phyloP scores from a whole-genome alignment of 2,888 invertebrate species.

The Scaptomyza polygonia region DNA sequence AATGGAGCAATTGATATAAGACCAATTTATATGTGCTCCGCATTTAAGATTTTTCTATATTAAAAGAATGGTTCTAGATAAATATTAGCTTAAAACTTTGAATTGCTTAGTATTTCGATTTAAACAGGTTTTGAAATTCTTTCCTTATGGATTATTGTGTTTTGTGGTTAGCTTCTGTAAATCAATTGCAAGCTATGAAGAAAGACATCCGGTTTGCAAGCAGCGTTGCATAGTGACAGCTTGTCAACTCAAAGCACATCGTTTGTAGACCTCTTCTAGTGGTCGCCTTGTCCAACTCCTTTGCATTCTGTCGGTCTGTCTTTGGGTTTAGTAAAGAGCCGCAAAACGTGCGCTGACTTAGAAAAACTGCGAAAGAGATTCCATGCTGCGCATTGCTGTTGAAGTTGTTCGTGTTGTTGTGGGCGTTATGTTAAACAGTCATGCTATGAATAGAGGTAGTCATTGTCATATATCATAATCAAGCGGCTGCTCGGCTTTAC shows the following conservation, averaged over 20 bases:
- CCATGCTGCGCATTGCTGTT: constrained; percentile 32
- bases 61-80: not conserved
- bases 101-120: not conserved
- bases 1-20: not conserved
- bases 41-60: not conserved
- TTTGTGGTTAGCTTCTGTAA: constrained; percentile 44
- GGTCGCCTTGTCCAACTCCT: constrained; percentile 43
- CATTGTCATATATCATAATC: constrained; percentile 73
- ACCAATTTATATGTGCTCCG: too few species aligned
- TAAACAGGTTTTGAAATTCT: not conserved
- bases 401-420: constrained; percentile 25
- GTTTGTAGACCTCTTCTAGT: constrained; percentile 41
- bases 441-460: constrained; percentile 26
- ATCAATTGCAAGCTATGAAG: constrained; percentile 23
- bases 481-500: constrained; percentile 53
- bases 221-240: constrained; percentile 54
- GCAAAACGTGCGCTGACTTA: constrained; percentile 73
- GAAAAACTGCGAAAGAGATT: constrained; percentile 74
- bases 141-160: constrained; percentile 22
- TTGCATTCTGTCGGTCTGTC: constrained; percentile 32
- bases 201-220: constrained; percentile 70
- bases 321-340: constrained; percentile 58
- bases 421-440: constrained; percentile 44
- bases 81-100: too few species aligned
- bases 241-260: constrained; percentile 79